A percentile compares a stretch with the other conserved stretches of the same genome.
Conservation (phyloP, 1,140 invertebrate species). For the Araneus ventricosus region DNA sequence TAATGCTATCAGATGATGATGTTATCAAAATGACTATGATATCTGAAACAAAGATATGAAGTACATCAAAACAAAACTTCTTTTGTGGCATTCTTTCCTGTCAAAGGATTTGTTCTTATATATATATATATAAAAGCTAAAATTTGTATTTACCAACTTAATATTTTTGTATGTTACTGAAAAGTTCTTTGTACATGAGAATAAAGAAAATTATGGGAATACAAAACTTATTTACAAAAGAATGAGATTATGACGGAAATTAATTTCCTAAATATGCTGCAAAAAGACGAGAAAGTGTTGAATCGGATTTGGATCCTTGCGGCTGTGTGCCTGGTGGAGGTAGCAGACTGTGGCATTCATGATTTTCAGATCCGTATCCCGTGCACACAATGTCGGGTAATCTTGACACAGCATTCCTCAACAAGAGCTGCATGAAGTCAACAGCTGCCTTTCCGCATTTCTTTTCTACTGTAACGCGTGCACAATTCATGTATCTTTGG, state of each 20-base stretch:
- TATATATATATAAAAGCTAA: too few relatives aligned
- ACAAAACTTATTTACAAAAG: neutral
- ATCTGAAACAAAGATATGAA: too few relatives aligned
- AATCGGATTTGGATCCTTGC: conserved; percentile 76
- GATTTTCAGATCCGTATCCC: conserved; percentile 75
- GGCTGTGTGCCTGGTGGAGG: conserved; percentile 75
- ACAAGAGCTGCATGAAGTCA: conserved; percentile 76
- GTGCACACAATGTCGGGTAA: conserved; percentile 78
- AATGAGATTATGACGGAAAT: neutral
- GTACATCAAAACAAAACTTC: too few relatives aligned
- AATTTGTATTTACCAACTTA: too few relatives aligned
- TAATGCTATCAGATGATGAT: too few relatives aligned
- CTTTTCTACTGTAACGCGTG: conserved; percentile 76
- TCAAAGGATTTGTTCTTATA: too few relatives aligned
- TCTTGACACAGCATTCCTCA: conserved; percentile 77
- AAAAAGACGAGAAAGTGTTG: conserved; percentile 76
- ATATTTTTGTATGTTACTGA: neutral
- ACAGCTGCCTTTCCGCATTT: conserved; percentile 78
- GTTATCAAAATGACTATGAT: too few relatives aligned
- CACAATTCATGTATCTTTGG: conserved; percentile 76
- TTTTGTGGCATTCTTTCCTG: too few relatives aligned
- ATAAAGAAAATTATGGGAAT: neutral
- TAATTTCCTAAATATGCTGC: conserved; percentile 76
- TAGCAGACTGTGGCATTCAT: conserved; percentile 73
- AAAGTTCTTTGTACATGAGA: neutral